phyloP scores from a whole-genome alignment of 2,113 vertebrate genomes.

The Gambusia holbrooki region DNA sequence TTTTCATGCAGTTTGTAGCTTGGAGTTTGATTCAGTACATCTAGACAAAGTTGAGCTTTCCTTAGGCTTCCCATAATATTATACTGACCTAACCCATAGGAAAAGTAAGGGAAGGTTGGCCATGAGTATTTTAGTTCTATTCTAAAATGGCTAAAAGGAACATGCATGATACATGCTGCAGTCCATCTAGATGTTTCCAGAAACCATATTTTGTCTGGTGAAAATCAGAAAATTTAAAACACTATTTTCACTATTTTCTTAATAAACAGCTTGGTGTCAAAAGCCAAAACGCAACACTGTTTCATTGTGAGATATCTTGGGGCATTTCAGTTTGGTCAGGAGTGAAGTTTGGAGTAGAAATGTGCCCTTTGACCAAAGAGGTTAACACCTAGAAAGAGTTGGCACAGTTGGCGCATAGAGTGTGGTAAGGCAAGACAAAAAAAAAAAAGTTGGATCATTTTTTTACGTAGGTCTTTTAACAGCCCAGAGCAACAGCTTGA shows the following conservation, averaged over 20 bases:
- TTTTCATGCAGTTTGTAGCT: no score
- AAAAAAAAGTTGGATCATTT: background rate
- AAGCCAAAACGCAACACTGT: background rate
- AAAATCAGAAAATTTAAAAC: background rate
- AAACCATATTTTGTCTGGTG: background rate
- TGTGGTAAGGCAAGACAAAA: background rate
- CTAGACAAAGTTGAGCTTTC: background rate
- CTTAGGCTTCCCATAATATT: background rate
- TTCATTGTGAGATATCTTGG: background rate
- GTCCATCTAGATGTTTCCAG: background rate
- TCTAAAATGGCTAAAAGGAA: slow-evolving; percentile 1
- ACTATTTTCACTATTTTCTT: background rate
- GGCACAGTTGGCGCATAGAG: background rate
- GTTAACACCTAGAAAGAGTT: background rate
- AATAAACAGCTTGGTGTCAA: background rate
- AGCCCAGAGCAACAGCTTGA: background rate
- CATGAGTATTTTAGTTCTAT: background rate
- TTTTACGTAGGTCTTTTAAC: background rate
- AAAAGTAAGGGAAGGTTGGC: background rate
- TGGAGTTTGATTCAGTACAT: background rate
- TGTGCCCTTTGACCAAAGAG: background rate
- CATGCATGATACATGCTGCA: background rate
- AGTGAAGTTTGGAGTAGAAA: background rate
- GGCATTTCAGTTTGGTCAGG: background rate
- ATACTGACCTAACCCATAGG: background rate